Evolutionary conservation across 2,888 invertebrate genomes (phyloP).

Genomic region (Nipponacmea schrenckii): DNA sequence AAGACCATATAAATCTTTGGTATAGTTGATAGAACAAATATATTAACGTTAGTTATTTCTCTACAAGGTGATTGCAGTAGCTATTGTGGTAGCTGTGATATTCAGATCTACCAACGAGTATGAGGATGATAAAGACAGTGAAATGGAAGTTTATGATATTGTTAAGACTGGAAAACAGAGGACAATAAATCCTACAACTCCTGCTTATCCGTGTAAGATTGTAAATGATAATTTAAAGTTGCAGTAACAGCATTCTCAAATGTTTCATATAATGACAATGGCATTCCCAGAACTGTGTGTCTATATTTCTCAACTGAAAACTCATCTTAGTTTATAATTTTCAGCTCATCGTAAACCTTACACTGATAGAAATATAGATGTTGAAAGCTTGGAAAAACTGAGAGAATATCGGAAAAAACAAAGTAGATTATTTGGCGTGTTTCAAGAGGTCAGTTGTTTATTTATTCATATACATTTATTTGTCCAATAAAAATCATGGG

Average conservation of each 20-base stretch:
- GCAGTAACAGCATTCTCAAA: no score
- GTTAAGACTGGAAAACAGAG: neutral
- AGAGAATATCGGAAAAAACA: constrained; percentile 22
- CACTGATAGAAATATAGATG: constrained; percentile 19
- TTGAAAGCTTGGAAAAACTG: constrained; percentile 7
- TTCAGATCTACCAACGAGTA: constrained; percentile 29
- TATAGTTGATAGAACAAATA: no score
- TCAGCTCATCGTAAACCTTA: constrained; percentile 23
- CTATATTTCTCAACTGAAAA: no score
- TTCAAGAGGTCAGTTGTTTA: constrained; percentile 23
- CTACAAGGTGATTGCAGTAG: constrained; percentile 32
- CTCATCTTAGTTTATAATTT: neutral
- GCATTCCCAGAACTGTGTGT: no score
- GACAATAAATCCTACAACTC: neutral
- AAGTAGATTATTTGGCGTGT: constrained; percentile 25
- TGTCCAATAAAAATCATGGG: no score
- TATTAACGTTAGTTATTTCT: no score
- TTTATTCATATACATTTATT: no score
- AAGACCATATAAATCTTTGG: no score
- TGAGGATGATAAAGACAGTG: constrained; percentile 23
- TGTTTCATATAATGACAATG: no score
- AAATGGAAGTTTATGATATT: neutral
- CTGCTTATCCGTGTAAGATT: neutral
- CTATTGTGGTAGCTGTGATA: constrained; percentile 31
- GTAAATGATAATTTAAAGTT: no score